Evolutionary conservation across 2,797 vertebrate genomes (phyloP), one percentile per base, ranked within the genome.

Genomic region (Coluber constrictor): DNA sequence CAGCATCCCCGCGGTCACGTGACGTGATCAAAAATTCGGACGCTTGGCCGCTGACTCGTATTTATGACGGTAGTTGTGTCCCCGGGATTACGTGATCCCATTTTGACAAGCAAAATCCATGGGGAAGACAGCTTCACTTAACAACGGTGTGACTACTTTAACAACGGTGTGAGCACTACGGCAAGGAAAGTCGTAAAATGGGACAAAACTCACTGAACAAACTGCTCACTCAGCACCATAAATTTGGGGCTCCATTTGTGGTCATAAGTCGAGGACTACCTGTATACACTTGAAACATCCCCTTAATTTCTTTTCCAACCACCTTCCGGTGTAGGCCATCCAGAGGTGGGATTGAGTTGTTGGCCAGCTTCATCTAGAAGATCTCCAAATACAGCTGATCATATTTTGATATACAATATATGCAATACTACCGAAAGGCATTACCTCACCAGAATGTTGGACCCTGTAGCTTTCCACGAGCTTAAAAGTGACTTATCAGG

Each of bases 151-250:
- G 15, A 18, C 57, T 57, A 18, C 5, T 23, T 60, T 25, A 60
- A 25, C 61, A 29, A 63, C 10, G 4, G 61, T 27, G 61, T 4
- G 1, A 63, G 12, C 27, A 4, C 10, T 63, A 3, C 3, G 60
- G 25, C 25, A 0, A 29, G 29, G 12, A 66, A 66, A n/a, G 12
- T n/a, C 2, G 5, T 15, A 13, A 13, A 32, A 66, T n/a, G 13
- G 63, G 63, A 5, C 13, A 16, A 16, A 66, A 66, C 11, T 29
- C 11, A 5, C 4, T n/a, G 29, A 5, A 0, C 1, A 5, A 5
- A n/a, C 1, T 2, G 15, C 29, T 66, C 2, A 0, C 13, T 7
- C 13, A 32, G 13, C 29, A 2, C 1, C 2, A 6, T n/a, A n/a
- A 5, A n/a, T n/a, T n/a, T 16, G 2, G 29, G 5, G 63, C 12